Evolutionary conservation across 2,113 vertebrate species (phyloP).

Genomic region (Carassius gibelio): DNA sequence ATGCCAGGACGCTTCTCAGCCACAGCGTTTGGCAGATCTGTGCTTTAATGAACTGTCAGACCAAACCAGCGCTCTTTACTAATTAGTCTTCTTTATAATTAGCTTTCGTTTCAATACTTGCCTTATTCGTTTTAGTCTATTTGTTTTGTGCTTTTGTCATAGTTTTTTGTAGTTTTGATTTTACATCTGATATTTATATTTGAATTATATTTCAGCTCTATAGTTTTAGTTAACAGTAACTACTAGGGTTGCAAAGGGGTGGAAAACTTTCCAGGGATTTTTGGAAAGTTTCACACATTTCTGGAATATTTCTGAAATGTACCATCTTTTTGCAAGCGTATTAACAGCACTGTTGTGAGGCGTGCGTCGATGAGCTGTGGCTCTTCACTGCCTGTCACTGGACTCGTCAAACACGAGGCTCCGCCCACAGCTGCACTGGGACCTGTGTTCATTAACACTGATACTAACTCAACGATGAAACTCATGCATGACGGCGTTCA

Average conservation of each 20-base stretch:
- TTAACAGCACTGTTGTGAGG: background rate
- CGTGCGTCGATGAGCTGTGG: constrained; percentile 1
- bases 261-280: too few species aligned
- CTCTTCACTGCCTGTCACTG: constrained; percentile 66
- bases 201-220: too few species aligned
- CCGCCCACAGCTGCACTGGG: background rate
- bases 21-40: background rate
- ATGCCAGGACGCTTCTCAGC: background rate
- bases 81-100: background rate
- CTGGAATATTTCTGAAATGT: too few species aligned
- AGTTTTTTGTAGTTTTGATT: too few species aligned
- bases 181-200: background rate
- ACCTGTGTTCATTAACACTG: background rate
- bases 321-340: too few species aligned
- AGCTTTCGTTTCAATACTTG: background rate
- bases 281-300: too few species aligned
- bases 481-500: background rate
- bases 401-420: constrained; percentile 36
- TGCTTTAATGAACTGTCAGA: too few species aligned
- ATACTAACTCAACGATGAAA: background rate
- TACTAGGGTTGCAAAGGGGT: too few species aligned
- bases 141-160: background rate
- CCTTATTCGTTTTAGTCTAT: background rate
- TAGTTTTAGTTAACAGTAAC: too few species aligned
- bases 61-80: background rate